A percentile compares a stretch with the other conserved stretches of the same genome.
phyloP scores from a whole-genome alignment of 2,797 vertebrate genomes.

The Gambelia wislizenii region DNA sequence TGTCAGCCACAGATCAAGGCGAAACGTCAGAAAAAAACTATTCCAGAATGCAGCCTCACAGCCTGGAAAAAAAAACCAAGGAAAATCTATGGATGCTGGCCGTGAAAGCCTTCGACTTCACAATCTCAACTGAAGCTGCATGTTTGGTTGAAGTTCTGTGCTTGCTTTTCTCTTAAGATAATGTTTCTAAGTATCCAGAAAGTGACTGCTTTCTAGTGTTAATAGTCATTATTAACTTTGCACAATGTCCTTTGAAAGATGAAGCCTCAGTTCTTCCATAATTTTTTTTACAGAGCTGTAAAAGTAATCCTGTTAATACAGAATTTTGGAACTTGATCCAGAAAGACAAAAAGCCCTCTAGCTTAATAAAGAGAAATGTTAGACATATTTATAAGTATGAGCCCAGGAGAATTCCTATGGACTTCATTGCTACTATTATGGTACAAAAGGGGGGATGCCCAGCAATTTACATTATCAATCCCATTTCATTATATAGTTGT shows the following conservation, averaged over 20 bases:
- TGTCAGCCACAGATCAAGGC: too few relatives aligned
- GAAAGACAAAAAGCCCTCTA: background rate
- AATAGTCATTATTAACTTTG: conserved; percentile 38
- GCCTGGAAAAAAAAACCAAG: too few relatives aligned
- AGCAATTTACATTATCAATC: conserved; percentile 1
- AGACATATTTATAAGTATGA: background rate
- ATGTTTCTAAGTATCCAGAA: background rate
- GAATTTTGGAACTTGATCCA: conserved; percentile 2
- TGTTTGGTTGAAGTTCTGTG: conserved; percentile 9
- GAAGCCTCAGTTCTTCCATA: conserved; percentile 19
- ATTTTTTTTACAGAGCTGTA: background rate
- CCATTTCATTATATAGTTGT: background rate
- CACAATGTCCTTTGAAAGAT: conserved; percentile 6
- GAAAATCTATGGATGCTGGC: too few relatives aligned
- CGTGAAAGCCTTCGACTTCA: too few relatives aligned
- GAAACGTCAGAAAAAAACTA: too few relatives aligned
- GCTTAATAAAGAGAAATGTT: background rate
- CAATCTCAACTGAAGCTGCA: conserved; percentile 6
- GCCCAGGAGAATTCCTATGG: background rate
- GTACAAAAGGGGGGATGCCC: background rate
- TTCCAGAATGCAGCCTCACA: too few relatives aligned
- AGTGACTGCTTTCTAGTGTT: conserved; percentile 36
- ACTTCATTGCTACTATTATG: background rate
- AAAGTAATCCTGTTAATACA: conserved; percentile 21
- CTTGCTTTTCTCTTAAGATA: background rate